Conservation (phyloP, 2,888 invertebrate genomes). For the Hirtodrosophila trivittata region DNA sequence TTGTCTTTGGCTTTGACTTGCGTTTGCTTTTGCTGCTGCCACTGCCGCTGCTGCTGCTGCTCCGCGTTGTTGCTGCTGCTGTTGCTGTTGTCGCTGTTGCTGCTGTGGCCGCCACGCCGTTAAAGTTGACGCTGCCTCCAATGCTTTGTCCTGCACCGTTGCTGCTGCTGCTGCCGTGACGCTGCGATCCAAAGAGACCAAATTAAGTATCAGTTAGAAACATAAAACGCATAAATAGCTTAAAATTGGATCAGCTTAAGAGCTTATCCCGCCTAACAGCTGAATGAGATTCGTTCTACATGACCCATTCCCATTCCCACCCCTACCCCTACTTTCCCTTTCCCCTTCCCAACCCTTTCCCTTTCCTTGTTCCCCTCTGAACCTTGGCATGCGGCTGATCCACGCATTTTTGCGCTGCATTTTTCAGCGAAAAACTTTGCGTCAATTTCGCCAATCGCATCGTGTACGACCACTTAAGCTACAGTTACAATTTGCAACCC, state of each 20-base stretch:
- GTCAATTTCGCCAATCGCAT: conserved; percentile 82
- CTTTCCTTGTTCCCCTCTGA: conserved; percentile 14
- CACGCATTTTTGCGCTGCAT: conserved; percentile 75
- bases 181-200: conserved; percentile 49
- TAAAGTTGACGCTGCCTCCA: conserved; percentile 43
- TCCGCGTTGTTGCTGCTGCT: conserved; percentile 36
- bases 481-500: conserved; percentile 28
- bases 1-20: conserved; percentile 81
- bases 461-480: conserved; percentile 57
- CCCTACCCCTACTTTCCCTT: conserved; percentile 8
- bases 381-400: conserved; percentile 65
- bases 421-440: conserved; percentile 79
- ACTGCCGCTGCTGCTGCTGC: conserved; percentile 13
- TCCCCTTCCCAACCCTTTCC: conserved; percentile 20
- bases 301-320: not conserved
- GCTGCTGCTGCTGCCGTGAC: conserved; percentile 73
- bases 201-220: too few relatives aligned
- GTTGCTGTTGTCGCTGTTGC: conserved; percentile 36
- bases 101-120: conserved; percentile 70
- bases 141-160: conserved; percentile 50
- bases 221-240: not conserved
- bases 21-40: conserved; percentile 55
- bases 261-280: not conserved
- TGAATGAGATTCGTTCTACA: not conserved
- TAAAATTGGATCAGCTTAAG: too few relatives aligned